These are phyloP conservation scores for Melikaiella ostensackeni DNA, from an alignment of 2,888 invertebrate genomes.

Conservation along the genomic window DNA sequence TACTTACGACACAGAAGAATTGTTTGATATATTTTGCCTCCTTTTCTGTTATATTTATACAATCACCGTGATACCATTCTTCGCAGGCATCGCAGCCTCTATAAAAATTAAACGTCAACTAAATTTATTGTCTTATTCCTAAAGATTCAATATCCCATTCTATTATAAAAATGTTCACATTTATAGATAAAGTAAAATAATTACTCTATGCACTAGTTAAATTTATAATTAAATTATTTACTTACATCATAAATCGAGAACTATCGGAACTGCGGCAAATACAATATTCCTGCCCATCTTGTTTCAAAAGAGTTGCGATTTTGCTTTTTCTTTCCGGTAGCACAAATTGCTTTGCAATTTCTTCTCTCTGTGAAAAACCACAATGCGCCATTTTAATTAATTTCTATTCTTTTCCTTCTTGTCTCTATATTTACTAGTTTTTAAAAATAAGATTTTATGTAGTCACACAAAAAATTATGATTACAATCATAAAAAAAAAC, in stretches of 20 bases:
- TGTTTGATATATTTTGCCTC: conserved; percentile 96
- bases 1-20: conserved; percentile 88
- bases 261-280: conserved; percentile 96
- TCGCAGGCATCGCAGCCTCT: conserved; percentile 98
- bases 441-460: neutral
- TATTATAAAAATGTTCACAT: neutral
- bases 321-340: conserved; percentile 94
- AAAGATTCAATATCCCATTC: too few relatives aligned
- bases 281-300: conserved; percentile 96
- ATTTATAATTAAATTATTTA: conserved; percentile 51
- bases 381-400: conserved; percentile 1
- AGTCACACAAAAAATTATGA: neutral
- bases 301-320: conserved; percentile 91
- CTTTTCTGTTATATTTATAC: conserved; percentile 95
- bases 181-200: neutral
- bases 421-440: neutral
- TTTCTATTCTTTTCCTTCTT: conserved; percentile 4
- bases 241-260: conserved; percentile 97
- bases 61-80: conserved; percentile 99
- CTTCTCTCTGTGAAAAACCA: conserved; percentile 83
- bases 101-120: conserved; percentile 48
- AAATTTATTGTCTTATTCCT: neutral
- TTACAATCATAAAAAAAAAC: neutral
- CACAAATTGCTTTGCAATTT: conserved; percentile 93
- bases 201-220: conserved; percentile 11